A percentile compares a stretch with the other conserved stretches of the same genome.
phyloP scores from a whole-genome alignment of 1,140 invertebrate species.

The Drosophila trapezifrons region DNA sequence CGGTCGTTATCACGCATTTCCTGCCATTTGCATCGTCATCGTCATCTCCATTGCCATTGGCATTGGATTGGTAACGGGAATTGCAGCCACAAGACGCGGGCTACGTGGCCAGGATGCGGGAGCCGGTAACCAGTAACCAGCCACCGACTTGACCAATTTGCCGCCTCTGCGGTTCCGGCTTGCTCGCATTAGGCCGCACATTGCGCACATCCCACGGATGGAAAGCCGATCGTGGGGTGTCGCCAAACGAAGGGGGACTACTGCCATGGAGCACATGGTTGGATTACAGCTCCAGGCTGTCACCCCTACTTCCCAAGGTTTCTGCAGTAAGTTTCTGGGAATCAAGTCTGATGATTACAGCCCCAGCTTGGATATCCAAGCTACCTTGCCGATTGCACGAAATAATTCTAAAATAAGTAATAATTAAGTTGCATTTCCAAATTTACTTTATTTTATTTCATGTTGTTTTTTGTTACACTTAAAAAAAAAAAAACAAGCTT shows the following conservation, averaged over 20 bases:
- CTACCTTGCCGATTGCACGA: too few species aligned
- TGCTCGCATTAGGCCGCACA: constrained; percentile 58
- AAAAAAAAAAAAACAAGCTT: too few species aligned
- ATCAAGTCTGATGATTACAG: too few species aligned
- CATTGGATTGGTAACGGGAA: constrained; percentile 36
- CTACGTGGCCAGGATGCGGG: constrained; percentile 26
- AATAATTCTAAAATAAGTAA: too few species aligned
- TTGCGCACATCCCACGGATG: neutral
- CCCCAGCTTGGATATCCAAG: too few species aligned
- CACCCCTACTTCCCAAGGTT: too few species aligned
- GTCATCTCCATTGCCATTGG: constrained; percentile 25
- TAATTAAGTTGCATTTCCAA: too few species aligned
- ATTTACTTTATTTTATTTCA: too few species aligned
- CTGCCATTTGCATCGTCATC: constrained; percentile 72
- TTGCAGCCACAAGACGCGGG: constrained; percentile 37
- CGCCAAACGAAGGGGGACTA: neutral
- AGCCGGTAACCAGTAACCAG: constrained; percentile 5
- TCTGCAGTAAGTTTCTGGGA: too few species aligned
- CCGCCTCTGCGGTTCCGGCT: constrained; percentile 69
- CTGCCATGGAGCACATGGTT: too few species aligned
- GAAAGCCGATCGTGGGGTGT: neutral
- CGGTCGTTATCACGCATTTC: constrained; percentile 81
- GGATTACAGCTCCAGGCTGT: too few species aligned
- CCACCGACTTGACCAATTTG: constrained; percentile 72
- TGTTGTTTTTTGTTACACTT: too few species aligned